Evolutionary conservation across 1,140 invertebrate species (phyloP), one percentile per base, ranked within the genome.

Genomic region (Coenobita brevimanus): DNA sequence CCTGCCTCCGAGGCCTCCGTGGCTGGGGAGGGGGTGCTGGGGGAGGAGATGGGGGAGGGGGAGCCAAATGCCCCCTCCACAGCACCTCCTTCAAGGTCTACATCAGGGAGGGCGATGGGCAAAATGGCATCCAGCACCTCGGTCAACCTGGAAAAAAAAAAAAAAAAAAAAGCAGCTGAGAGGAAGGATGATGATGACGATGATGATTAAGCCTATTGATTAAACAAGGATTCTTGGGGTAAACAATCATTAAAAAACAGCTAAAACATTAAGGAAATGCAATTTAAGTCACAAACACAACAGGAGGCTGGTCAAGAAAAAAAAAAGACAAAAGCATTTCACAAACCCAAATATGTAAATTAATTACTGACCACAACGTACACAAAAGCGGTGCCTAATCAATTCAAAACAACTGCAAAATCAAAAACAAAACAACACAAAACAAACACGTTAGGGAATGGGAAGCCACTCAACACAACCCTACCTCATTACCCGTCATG

Each of bases 21-120:
- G 57, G 83, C 83, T 4, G 83, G 83, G 13, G 83, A 86, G 0
- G 83, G 73, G 41, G 83, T 86, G 75, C 83, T 86, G 30, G 43
- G 38, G 60, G 83, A 43, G 54, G 71, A 38, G 41, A 36, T 78
- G 36, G 27, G 24, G 38, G n/a, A 21, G 60, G 83, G 38, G 41
- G 82, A 83, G 8, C 17, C 67, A 6, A 71, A 17, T 4, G 21
- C 15, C n/a, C 67, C 67, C 24, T 33, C 27, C n/a, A 21, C 30
- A 8, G 27, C 62, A 30, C 43, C 46, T 8, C 36, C n/a, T 1
- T 86, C 83, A 30, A 86, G 79, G 30, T 86, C 83, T 4, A 75
- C 73, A 33, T 86, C 83, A 33, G 83, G 83, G 4, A 86, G 24
- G 6, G 73, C 75, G n/a, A 46, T 57, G 13, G 83, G 73, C 10